Conservation (phyloP, 2,797 vertebrate genomes). For the Chiloscyllium punctatum region DNA sequence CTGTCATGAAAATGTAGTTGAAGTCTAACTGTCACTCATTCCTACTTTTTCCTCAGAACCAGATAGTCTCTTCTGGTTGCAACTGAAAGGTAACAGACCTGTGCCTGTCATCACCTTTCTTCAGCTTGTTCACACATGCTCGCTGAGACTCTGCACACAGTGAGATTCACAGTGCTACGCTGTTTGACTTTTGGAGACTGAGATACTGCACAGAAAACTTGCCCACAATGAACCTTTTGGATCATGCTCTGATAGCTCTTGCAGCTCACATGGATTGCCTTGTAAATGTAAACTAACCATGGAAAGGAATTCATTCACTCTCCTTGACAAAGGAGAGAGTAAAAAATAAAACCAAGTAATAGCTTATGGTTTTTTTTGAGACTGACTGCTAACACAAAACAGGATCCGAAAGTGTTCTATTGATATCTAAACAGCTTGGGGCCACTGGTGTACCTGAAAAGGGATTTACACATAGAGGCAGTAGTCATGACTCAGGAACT, state of each 20-base stretch:
- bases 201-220: not conserved
- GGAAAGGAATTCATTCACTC: not conserved
- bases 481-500: not conserved
- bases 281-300: not conserved
- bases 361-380: not conserved
- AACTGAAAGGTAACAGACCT: not conserved
- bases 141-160: not conserved
- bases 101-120: not conserved
- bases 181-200: not conserved
- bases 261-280: not conserved
- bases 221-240: not conserved
- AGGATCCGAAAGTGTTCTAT: not conserved
- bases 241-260: not conserved
- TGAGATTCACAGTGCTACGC: not conserved
- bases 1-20: not conserved
- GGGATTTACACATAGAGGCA: not conserved
- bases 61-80: not conserved
- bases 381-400: not conserved
- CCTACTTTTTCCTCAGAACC: not conserved
- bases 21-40: not conserved
- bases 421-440: not conserved
- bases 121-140: not conserved
- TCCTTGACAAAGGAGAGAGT: no score
- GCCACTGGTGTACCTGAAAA: not conserved
- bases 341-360: not conserved